Evolutionary conservation across 1,140 invertebrate genomes (phyloP).

Genomic region (Drosophila elegans): DNA sequence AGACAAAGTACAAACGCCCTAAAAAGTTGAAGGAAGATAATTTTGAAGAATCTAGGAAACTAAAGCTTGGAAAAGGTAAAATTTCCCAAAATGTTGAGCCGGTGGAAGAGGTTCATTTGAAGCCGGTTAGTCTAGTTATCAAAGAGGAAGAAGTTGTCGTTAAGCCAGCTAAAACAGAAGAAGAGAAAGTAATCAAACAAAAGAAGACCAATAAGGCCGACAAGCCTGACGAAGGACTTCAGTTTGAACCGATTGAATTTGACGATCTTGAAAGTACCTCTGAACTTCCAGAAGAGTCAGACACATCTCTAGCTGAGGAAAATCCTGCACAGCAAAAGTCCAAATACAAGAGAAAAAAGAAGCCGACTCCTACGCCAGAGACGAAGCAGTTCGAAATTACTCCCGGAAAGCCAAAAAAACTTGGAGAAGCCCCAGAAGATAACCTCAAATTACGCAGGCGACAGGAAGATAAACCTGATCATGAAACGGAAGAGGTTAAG

Average conservation of each 20-base stretch:
- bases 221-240: conserved; percentile 29
- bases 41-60: conserved; percentile 48
- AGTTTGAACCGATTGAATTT: conserved; percentile 40
- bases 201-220: conserved; percentile 52
- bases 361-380: conserved; percentile 25
- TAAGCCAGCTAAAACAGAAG: conserved; percentile 65
- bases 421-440: conserved; percentile 13
- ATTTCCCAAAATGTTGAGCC: conserved; percentile 56
- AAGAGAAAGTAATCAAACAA: conserved; percentile 40
- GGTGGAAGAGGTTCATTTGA: conserved; percentile 86
- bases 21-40: conserved; percentile 56
- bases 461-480: conserved; percentile 15
- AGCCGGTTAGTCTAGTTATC: conserved; percentile 66
- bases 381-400: conserved; percentile 33
- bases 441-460: conserved; percentile 34
- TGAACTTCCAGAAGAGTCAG: conserved; percentile 27
- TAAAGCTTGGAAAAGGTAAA: conserved; percentile 74
- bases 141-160: conserved; percentile 73
- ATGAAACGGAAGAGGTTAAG: conserved; percentile 26
- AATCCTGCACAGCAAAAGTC: conserved; percentile 23
- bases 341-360: conserved; percentile 54
- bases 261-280: conserved; percentile 10
- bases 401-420: conserved; percentile 41
- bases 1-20: conserved; percentile 66
- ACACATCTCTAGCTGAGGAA: conserved; percentile 33